Percentiles rank a stretch among this genome's conserved stretches.
phyloP scores from a whole-genome alignment of 2,888 invertebrate species.

The Scaptomyza tumidula region DNA sequence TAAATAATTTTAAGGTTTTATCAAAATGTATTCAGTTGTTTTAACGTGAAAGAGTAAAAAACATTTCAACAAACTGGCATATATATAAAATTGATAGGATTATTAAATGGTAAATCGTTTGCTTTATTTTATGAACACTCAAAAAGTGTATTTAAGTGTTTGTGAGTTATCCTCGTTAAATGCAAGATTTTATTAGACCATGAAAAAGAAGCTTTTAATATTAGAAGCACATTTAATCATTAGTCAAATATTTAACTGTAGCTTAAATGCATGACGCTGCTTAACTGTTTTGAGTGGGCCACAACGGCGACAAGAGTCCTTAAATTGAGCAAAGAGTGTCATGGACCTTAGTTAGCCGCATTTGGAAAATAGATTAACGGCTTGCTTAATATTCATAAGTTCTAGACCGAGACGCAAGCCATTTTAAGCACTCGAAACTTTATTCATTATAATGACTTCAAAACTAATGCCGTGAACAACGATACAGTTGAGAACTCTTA shows the following conservation, averaged over 20 bases:
- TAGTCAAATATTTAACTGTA: constrained; percentile 55
- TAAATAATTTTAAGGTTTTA: no score
- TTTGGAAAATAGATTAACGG: constrained; percentile 75
- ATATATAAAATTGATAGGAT: no score
- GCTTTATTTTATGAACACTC: neutral
- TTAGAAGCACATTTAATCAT: constrained; percentile 50
- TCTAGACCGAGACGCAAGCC: constrained; percentile 15
- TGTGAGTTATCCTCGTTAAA: neutral
- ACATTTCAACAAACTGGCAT: no score
- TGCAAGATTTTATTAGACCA: constrained; percentile 6
- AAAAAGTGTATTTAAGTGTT: neutral
- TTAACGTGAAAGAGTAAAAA: no score
- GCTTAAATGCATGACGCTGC: constrained; percentile 47
- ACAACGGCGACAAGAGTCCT: constrained; percentile 14
- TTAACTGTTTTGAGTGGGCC: constrained; percentile 29
- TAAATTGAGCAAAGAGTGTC: constrained; percentile 24
- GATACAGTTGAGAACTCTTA: neutral
- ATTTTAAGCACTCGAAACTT: constrained; percentile 60
- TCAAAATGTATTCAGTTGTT: no score
- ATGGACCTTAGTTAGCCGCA: constrained; percentile 57
- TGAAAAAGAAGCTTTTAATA: constrained; percentile 12
- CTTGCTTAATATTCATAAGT: constrained; percentile 75
- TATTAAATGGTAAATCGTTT: neutral
- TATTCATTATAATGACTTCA: constrained; percentile 71
- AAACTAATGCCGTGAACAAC: constrained; percentile 49